Evolutionary conservation across 2,888 invertebrate genomes (phyloP).

Genomic region (Drosophila diplacantha): DNA sequence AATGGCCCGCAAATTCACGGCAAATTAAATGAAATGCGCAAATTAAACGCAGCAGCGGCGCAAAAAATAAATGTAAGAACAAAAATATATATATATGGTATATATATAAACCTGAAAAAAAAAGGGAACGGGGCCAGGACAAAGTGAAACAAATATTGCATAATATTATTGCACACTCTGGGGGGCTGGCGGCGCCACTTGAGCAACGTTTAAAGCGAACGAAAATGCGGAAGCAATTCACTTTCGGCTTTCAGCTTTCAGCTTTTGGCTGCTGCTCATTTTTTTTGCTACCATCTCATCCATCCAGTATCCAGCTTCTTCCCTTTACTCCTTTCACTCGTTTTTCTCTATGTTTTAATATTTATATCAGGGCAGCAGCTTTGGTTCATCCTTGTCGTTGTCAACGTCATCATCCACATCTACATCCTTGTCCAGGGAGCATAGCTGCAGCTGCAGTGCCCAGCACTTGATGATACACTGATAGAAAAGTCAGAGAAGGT

Average conservation of each 20-base stretch:
- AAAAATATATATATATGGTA: neutral
- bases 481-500: neutral
- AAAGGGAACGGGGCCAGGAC: constrained; percentile 23
- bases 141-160: constrained; percentile 61
- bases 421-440: constrained; percentile 8
- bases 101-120: neutral
- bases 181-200: constrained; percentile 15
- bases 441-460: constrained; percentile 19
- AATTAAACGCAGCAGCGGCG: constrained; percentile 36
- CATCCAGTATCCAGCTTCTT: neutral
- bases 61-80: constrained; percentile 11
- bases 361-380: constrained; percentile 52
- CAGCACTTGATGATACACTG: constrained; percentile 3
- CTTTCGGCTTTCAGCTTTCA: constrained; percentile 38
- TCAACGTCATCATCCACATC: constrained; percentile 48
- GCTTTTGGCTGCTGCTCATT: constrained; percentile 29
- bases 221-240: constrained; percentile 58
- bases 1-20: constrained; percentile 36
- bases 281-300: neutral
- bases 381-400: constrained; percentile 37
- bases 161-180: constrained; percentile 48
- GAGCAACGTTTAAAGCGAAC: constrained; percentile 45
- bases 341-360: constrained; percentile 48
- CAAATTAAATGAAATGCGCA: constrained; percentile 54
- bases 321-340: neutral